Evolutionary conservation across 2,113 vertebrate species (phyloP).

Genomic region (Dipodomys ordii): DNA sequence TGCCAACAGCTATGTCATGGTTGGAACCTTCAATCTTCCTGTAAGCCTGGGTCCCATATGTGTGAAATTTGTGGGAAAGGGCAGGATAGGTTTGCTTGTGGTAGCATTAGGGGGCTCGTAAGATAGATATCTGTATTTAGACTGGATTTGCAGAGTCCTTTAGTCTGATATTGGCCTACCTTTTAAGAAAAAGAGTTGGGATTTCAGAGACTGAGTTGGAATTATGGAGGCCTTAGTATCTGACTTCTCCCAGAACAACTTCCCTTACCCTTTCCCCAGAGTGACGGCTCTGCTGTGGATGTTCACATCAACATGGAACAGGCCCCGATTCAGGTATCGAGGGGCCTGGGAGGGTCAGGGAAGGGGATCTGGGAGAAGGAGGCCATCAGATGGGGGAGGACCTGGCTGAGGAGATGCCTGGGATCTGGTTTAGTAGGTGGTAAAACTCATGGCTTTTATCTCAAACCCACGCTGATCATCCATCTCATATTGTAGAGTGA

Average conservation of each 20-base stretch:
- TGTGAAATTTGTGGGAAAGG: constrained; percentile 53
- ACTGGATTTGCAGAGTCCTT: constrained; percentile 12
- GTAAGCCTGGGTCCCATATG: constrained; percentile 88
- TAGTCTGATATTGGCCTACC: not conserved
- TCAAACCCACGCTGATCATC: not conserved
- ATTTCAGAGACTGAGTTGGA: constrained; percentile 37
- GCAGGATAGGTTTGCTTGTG: constrained; percentile 11
- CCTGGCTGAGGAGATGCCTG: constrained; percentile 42
- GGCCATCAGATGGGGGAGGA: constrained; percentile 4
- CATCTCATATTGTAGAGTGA: constrained; percentile 87
- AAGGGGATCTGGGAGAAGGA: constrained; percentile 81
- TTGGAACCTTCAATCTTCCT: constrained; percentile 95
- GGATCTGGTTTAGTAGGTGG: constrained; percentile 27
- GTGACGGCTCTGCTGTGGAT: constrained; percentile 91
- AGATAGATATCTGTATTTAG: not conserved
- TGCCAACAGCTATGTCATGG: constrained; percentile 96
- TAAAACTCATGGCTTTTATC: not conserved
- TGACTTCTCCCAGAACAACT: constrained; percentile 76
- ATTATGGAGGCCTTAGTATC: constrained; percentile 61
- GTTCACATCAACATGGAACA: constrained; percentile 95
- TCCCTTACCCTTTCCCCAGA: constrained; percentile 78
- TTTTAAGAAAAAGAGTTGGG: not conserved
- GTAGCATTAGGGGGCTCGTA: not conserved
- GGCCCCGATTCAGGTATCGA: constrained; percentile 86
- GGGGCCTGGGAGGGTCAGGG: constrained; percentile 76